Percentiles rank a stretch among this genome's conserved stretches.
These are phyloP conservation scores for Eupithecia subumbrata DNA, from an alignment of 2,888 invertebrate species.

Conservation along the genomic window DNA sequence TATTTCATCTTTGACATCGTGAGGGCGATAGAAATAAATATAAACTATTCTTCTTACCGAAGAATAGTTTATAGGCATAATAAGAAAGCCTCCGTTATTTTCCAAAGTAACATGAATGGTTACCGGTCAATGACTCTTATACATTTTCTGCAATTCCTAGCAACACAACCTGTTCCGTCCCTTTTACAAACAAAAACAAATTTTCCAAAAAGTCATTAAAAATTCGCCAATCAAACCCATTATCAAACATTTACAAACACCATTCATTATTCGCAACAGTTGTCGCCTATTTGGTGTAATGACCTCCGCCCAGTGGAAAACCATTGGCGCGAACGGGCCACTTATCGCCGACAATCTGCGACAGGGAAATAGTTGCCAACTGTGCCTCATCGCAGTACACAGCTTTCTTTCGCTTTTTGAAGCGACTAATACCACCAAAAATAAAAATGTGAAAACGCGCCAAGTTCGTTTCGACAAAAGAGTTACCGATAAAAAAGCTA, in stretches of 20 bases:
- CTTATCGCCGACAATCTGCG: neutral
- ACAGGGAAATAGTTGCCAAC: neutral
- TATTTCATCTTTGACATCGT: neutral
- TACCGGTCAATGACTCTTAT: neutral
- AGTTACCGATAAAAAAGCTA: no score
- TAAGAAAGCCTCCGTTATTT: neutral
- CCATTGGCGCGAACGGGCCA: conserved; percentile 20
- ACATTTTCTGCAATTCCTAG: neutral
- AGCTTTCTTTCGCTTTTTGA: no score
- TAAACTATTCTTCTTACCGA: neutral
- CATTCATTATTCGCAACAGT: conserved; percentile 60
- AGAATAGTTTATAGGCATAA: neutral
- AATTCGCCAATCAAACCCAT: conserved; percentile 16
- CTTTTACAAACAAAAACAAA: neutral
- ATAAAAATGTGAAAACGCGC: no score
- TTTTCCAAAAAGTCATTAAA: conserved; percentile 12
- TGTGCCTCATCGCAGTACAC: neutral
- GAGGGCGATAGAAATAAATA: neutral
- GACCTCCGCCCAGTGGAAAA: conserved; percentile 67
- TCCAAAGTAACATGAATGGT: neutral
- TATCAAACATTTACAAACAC: conserved; percentile 45
- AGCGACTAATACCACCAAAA: no score
- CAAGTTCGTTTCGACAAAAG: no score
- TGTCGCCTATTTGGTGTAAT: conserved; percentile 77
- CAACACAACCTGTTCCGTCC: conserved; percentile 31